phyloP scores from a whole-genome alignment of 2,113 vertebrate species.

The Neodontobutis hainanensis region DNA sequence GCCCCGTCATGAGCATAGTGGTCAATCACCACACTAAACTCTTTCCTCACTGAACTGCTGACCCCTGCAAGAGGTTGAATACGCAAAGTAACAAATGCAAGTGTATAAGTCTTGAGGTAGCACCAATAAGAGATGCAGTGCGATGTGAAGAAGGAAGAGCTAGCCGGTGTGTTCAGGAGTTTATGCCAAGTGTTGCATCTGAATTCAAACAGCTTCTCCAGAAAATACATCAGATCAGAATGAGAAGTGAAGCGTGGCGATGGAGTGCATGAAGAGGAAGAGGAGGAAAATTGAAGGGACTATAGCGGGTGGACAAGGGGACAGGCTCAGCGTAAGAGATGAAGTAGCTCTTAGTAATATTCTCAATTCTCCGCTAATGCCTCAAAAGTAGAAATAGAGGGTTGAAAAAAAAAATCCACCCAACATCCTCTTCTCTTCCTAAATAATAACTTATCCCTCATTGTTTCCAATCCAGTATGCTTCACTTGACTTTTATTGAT shows the following conservation, averaged over 20 bases:
- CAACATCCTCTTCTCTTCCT: constrained; percentile 15
- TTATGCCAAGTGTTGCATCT: constrained; percentile 64
- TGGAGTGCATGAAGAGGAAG: constrained; percentile 37
- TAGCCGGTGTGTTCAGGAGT: constrained; percentile 54
- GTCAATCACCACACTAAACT: constrained; percentile 6
- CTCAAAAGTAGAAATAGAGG: constrained; percentile 33
- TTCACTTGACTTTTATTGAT: constrained; percentile 54
- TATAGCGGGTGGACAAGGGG: not conserved
- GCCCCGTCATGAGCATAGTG: constrained; percentile 4
- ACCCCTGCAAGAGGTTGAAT: constrained; percentile 1
- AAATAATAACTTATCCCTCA: constrained; percentile 44
- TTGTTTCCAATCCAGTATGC: constrained; percentile 32
- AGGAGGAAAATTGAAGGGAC: constrained; percentile 13
- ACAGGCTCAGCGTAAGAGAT: constrained; percentile 9
- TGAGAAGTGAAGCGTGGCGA: constrained; percentile 65
- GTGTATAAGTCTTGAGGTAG: not conserved
- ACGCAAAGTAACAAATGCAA: not conserved
- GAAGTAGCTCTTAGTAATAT: constrained; percentile 52
- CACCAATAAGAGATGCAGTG: not conserved
- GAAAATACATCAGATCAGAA: constrained; percentile 67
- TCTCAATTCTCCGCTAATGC: constrained; percentile 56
- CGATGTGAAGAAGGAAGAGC: constrained; percentile 13
- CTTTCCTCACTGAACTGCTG: not conserved
- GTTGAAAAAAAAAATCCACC: constrained; percentile 19
- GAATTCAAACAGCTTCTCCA: constrained; percentile 54